These are phyloP conservation scores for Nothocercus nigrocapillus DNA, from an alignment of 2,113 vertebrate genomes.

Conservation along the genomic window DNA sequence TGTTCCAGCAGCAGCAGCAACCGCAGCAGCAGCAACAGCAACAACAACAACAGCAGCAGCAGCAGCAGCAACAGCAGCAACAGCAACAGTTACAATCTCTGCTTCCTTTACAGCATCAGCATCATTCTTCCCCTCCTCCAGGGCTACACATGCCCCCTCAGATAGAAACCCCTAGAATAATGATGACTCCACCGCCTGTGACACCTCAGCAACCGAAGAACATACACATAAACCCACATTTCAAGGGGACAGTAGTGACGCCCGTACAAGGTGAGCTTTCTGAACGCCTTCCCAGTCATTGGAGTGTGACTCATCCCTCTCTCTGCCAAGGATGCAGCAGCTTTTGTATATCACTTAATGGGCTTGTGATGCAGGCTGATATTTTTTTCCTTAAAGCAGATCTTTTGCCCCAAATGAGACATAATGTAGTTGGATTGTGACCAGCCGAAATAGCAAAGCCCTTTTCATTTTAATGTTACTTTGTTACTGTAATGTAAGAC, in stretches of 20 bases:
- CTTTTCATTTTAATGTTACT: neutral
- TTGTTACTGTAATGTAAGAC: neutral
- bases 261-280: constrained; percentile 88
- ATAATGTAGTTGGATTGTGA: neutral
- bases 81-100: constrained; percentile 89
- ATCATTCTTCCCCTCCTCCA: constrained; percentile 84
- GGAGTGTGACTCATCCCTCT: neutral
- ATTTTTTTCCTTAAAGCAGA: neutral
- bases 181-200: constrained; percentile 84
- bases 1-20: constrained; percentile 85
- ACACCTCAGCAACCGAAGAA: constrained; percentile 91
- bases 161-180: constrained; percentile 85
- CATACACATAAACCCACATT: constrained; percentile 99
- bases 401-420: constrained; percentile 23
- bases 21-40: constrained; percentile 83
- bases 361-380: neutral
- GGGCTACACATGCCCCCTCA: constrained; percentile 82
- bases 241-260: constrained; percentile 90
- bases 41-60: constrained; percentile 75
- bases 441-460: neutral
- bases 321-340: neutral
- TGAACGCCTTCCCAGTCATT: neutral
- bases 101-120: constrained; percentile 88
- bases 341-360: neutral
- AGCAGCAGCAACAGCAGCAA: constrained; percentile 79